Evolutionary conservation across 2,797 vertebrate genomes (phyloP), one percentile per base, ranked within the genome.

Genomic region (Sebastes trivittatus): DNA sequence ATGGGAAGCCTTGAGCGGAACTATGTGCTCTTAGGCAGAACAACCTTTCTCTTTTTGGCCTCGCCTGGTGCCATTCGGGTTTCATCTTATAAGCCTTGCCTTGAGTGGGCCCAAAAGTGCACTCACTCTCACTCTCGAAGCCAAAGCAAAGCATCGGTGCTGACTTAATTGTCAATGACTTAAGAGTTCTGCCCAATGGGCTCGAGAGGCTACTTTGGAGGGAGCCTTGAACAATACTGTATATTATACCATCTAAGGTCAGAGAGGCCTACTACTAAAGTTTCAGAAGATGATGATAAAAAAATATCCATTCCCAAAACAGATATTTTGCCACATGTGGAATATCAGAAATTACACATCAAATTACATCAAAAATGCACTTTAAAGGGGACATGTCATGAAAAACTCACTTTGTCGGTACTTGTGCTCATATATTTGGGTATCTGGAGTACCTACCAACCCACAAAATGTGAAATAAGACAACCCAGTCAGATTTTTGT

Each of bases 101-200:
- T 65, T 66, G 68, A 86, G 68, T 80, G 68, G 14, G 69, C 63
- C 23, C 42, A 84, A 25, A 78, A 82, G 74, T 71, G 66, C 76
- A 46, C 80, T 87, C 30, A 18, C 56, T 66, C 30, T 68, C 54
- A 6, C 59, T 66, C 59, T 75, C 22, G n/a, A 18, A 79, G 58
- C 73, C n/a, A 75, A 82, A 76, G 82, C 55, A 75, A 46, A 81
- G 64, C 38, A 63, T 84, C 67, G 73, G 69, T 68, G 54, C 66
- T 77, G 78, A 81, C 62, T 75, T 88, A 84, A 89, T 81, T 86
- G 72, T 88, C 83, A 81, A 52, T 75, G 81, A 88, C 80, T 83
- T 78, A 80, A 83, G 82, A 83, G 67, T 59, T 68, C 62, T 65
- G 66, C 75, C 56, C 83, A 78, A 20, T 61, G 63, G 78, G 66